These are phyloP conservation scores for Onthophagus taurus DNA, from an alignment of 1,140 invertebrate species.

Conservation along the genomic window DNA sequence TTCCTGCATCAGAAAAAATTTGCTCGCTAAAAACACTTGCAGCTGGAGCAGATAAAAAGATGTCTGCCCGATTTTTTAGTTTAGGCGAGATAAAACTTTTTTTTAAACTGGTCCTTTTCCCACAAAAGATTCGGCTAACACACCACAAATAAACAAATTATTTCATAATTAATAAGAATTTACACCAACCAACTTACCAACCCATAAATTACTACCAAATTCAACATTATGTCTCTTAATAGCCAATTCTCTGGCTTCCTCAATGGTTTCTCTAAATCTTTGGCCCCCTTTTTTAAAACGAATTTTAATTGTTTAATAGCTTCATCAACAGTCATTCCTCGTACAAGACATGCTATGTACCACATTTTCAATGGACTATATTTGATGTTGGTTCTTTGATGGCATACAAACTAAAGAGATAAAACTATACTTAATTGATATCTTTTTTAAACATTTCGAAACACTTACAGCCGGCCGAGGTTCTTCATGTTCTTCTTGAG, in stretches of 20 bases:
- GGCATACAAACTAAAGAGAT: conserved; percentile 75
- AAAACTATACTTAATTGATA: conserved; percentile 37
- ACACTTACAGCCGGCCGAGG: conserved; percentile 69
- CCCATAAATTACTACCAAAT: conserved; percentile 91
- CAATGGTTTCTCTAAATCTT: conserved; percentile 66
- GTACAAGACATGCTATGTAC: conserved; percentile 76
- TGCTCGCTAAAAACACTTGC: too few relatives aligned
- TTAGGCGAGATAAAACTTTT: too few relatives aligned
- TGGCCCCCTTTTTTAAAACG: conserved; percentile 71
- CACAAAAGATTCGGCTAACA: conserved; percentile 79
- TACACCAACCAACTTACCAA: conserved; percentile 60
- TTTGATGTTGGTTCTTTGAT: conserved; percentile 73
- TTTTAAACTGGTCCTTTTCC: conserved; percentile 63
- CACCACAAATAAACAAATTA: conserved; percentile 11
- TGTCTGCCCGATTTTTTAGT: too few relatives aligned
- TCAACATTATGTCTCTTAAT: conserved; percentile 88
- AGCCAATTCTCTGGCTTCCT: conserved; percentile 84
- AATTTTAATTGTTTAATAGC: conserved; percentile 85
- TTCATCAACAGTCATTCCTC: conserved; percentile 90
- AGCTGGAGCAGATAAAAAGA: too few relatives aligned
- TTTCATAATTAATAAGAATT: not conserved
- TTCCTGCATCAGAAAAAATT: too few relatives aligned
- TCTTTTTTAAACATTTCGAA: not conserved
- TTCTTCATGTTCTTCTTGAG: conserved; percentile 62
- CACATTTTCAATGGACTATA: conserved; percentile 88